phyloP scores from a whole-genome alignment of 2,888 invertebrate genomes.

The Xylophagus ater region DNA sequence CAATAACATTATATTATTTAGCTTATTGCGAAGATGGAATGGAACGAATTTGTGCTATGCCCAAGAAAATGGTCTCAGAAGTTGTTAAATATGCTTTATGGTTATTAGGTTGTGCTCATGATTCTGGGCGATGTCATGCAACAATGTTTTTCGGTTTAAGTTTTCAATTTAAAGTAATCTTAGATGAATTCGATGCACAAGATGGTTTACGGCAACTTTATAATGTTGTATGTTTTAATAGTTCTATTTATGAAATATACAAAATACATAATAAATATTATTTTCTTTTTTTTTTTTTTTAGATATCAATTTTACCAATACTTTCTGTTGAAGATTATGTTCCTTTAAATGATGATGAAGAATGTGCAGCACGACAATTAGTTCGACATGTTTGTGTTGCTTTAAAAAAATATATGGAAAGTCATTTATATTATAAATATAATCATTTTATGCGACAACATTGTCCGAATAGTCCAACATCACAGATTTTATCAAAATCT shows the following conservation, averaged over 20 bases:
- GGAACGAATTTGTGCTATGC: slow-evolving; percentile 85
- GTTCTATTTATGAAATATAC: background rate
- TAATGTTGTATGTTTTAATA: slow-evolving; percentile 57
- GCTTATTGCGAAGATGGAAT: slow-evolving; percentile 97
- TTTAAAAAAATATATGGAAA: slow-evolving; percentile 80
- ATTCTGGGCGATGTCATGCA: slow-evolving; percentile 95
- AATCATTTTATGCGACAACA: slow-evolving; percentile 55
- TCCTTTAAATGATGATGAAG: slow-evolving; percentile 69
- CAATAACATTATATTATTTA: slow-evolving; percentile 90
- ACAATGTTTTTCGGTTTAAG: slow-evolving; percentile 96
- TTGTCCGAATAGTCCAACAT: slow-evolving; percentile 33
- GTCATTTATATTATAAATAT: slow-evolving; percentile 73
- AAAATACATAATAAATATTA: background rate
- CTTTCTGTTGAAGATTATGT: slow-evolving; percentile 55
- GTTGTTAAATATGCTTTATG: slow-evolving; percentile 85
- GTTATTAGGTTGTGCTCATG: slow-evolving; percentile 92
- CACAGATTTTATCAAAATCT: slow-evolving; percentile 44
- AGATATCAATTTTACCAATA: slow-evolving; percentile 79
- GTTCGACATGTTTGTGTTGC: slow-evolving; percentile 86
- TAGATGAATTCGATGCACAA: slow-evolving; percentile 85
- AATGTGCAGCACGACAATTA: slow-evolving; percentile 80
- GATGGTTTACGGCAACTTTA: slow-evolving; percentile 89
- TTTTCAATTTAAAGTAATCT: slow-evolving; percentile 83
- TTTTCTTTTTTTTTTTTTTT: slow-evolving; percentile 10
- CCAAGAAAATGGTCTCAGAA: slow-evolving; percentile 62